Conservation (phyloP, 2,888 invertebrate genomes). For the Latrodectus hesperus region DNA sequence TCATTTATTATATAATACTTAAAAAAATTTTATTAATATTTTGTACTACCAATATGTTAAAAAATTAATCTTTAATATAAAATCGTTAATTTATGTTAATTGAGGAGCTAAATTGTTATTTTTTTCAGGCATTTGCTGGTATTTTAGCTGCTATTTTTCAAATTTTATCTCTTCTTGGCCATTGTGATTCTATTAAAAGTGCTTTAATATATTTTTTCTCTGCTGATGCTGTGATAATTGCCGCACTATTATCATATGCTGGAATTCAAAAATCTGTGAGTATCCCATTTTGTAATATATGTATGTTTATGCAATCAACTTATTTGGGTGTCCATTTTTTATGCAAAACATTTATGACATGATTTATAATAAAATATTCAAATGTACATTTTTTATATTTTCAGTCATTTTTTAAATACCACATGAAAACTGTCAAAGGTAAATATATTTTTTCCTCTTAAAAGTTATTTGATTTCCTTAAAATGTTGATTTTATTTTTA, state of each 20-base stretch:
- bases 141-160: constrained; percentile 69
- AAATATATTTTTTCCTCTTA: neutral
- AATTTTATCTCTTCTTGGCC: constrained; percentile 84
- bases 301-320: too few species aligned
- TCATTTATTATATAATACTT: too few species aligned
- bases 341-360: neutral
- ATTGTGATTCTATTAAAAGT: constrained; percentile 85
- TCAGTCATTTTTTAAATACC: constrained; percentile 60
- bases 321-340: too few species aligned
- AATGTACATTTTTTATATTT: constrained; percentile 10
- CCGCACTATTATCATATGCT: constrained; percentile 83
- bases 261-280: constrained; percentile 82
- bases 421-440: constrained; percentile 51
- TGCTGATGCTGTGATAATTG: constrained; percentile 84
- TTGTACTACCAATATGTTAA: too few species aligned
- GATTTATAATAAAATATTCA: neutral
- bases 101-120: neutral
- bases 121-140: constrained; percentile 70
- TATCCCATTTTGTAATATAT: neutral
- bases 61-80: too few species aligned
- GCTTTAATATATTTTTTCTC: constrained; percentile 93
- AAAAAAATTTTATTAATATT: too few species aligned
- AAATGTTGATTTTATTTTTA: too few species aligned
- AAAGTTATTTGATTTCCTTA: neutral
- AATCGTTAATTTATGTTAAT: too few species aligned